Base-by-base conservation (phyloP, 2,888 invertebrate genomes). In the Clepsis dumicolana region DNA sequence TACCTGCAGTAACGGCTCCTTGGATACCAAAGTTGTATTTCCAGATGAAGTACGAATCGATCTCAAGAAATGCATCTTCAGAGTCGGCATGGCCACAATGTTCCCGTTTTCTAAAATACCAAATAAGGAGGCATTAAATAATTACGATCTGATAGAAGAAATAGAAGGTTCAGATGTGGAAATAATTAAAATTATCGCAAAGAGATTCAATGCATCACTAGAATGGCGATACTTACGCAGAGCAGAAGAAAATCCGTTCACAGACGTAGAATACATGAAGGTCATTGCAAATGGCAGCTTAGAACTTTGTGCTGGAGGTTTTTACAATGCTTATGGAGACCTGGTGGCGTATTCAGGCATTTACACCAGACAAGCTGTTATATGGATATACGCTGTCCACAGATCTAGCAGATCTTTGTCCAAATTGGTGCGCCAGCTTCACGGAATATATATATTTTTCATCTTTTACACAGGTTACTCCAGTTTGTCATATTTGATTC, bases 271-370 rank as follows among this genome's bases (percentile, higher is more conserved):
- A 0, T 88, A 81, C 71, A 10, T 90, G 25, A 52, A 77, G 0
- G 81, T 80, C n/a, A 4, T 93, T 1, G 7, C 75, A 2, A 89
- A 92, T 70, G 88, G 85, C 2, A 88, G 82, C 35, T 72, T 92
- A 1, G 90, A 93, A 48, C 74, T 78, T 0, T 85, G 85, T 59
- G 89, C 87, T 8, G 91, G 93, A 0, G 92, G 91, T 0, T 72
- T 88, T 0, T 90, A 88, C 35, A 81, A 86, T 67, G 72, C 86
- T 2, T 90, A 83, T 44, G 89, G 87, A 7, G 80, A 88, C n/a
- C 2, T 69, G 0, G 85, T 92, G 0, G 81, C 79, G 3, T 93
- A 91, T 70, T 90, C 91, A 1, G 91, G 91, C 0, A 66, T 84
- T 1, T 91, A 92, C 64, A 76, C 77, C 0, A 77, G 80, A 21